A percentile compares a stretch with the other conserved stretches of the same genome.
Conservation (phyloP, 2,113 vertebrate species). For the Hemicordylus capensis region DNA sequence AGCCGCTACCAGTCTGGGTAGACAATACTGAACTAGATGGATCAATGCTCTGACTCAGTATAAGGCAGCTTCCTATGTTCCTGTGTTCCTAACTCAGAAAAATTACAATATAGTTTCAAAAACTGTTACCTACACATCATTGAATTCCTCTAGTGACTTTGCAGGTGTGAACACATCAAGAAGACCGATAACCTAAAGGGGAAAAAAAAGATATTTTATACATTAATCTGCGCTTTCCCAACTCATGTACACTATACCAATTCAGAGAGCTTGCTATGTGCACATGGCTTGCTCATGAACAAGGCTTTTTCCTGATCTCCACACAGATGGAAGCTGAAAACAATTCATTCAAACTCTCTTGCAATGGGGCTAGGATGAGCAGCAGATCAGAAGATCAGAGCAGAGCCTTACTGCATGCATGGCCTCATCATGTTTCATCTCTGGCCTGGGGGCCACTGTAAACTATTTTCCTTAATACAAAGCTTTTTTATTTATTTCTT, state of each 20-base stretch:
- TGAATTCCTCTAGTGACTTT: constrained; percentile 92
- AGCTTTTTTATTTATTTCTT: too few relatives aligned
- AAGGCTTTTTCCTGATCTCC: not conserved
- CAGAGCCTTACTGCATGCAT: not conserved
- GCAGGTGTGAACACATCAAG: constrained; percentile 95
- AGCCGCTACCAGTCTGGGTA: too few relatives aligned
- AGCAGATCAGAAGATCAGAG: not conserved
- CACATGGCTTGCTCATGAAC: not conserved
- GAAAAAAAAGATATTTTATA: constrained; percentile 1
- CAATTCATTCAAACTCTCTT: not conserved
- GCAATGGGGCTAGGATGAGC: not conserved
- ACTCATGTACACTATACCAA: not conserved
- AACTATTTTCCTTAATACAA: not conserved
- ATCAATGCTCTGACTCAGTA: too few relatives aligned
- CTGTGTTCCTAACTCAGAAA: too few relatives aligned
- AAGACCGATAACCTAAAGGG: constrained; percentile 90
- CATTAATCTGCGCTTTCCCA: not conserved
- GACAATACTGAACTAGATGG: too few relatives aligned
- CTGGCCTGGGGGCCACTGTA: too few relatives aligned
- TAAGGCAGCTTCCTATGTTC: too few relatives aligned
- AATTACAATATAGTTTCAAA: constrained; percentile 30
- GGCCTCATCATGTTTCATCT: not conserved
- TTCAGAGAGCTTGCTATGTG: not conserved
- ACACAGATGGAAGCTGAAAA: not conserved
- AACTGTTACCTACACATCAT: constrained; percentile 93